phyloP scores from a whole-genome alignment of 2,888 invertebrate species.

The Meiosimyza decipiens region DNA sequence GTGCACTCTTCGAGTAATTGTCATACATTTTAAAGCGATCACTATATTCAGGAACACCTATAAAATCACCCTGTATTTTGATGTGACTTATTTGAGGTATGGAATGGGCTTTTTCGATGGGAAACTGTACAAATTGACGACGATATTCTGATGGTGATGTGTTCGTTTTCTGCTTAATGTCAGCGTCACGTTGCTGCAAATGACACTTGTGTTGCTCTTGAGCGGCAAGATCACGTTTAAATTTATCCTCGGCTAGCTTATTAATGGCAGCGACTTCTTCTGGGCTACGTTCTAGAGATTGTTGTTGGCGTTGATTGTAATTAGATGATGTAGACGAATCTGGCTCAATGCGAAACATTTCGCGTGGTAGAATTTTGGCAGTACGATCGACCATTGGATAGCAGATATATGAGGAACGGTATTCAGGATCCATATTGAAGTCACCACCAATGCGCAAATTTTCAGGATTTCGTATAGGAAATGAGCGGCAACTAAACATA shows the following conservation, averaged over 20 bases:
- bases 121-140: constrained; percentile 61
- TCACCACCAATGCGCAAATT: constrained; percentile 54
- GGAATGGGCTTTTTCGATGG: constrained; percentile 64
- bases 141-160: constrained; percentile 62
- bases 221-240: constrained; percentile 52
- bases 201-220: constrained; percentile 55
- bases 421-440: constrained; percentile 56
- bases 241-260: constrained; percentile 51
- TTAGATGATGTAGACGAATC: constrained; percentile 17
- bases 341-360: constrained; percentile 55
- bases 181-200: constrained; percentile 53
- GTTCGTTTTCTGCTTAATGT: constrained; percentile 48
- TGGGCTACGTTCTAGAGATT: constrained; percentile 15
- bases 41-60: constrained; percentile 62
- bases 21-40: constrained; percentile 65
- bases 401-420: constrained; percentile 59
- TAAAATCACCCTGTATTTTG: constrained; percentile 62
- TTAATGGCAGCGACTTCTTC: constrained; percentile 40
- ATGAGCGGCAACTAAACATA: constrained; percentile 56
- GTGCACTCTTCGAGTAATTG: constrained; percentile 63
- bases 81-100: constrained; percentile 66
- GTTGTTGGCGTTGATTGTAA: constrained; percentile 11
- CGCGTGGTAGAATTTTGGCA: constrained; percentile 59
- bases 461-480: constrained; percentile 59
- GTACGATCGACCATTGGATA: constrained; percentile 61